Evolutionary conservation across 2,888 invertebrate genomes (phyloP), one percentile per base, ranked within the genome.

Genomic region (Eumerus sabulonum): DNA sequence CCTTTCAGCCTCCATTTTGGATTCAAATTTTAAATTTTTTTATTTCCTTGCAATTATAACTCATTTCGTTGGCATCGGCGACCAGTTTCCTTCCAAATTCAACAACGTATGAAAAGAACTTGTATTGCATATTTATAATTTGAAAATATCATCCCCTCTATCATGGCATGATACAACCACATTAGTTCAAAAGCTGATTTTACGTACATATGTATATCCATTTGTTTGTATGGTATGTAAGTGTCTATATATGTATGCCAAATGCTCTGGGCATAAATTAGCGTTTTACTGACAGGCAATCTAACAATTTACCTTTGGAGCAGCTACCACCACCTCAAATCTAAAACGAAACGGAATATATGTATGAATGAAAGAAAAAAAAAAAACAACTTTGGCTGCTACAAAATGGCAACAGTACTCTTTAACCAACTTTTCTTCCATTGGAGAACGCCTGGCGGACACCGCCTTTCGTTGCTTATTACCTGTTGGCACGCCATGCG

Each of bases 381-480:
- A 67, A 77, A 68, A 56, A 45, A 42, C 38, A n/a, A 51, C 57
- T 67, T 51, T 59, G 60, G 48, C 56, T 60, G 64, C 56, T 64
- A 79, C 79, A 79, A 79, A 79, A 79, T 79, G 79, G 79, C 79
- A 79, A 74, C 79, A 79, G 74, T 60, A 70, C 74, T 70, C 68
- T 48, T 60, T 64, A 60, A 62, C 68, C 76, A 76, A 74, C 79
- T 79, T 79, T 74, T 79, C 56, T 79, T 70, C 79, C 79, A 79
- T 79, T 79, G 79, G 79, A 79, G 79, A 74, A 79, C 79, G 74
- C 74, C 70, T 70, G 79, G 50, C 70, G 63, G 79, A 74, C 79
- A 79, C 79, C 79, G 79, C 79, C 79, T 79, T 74, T 74, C 79
- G 79, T 68, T 79, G 79, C 74, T 79, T 79, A 79, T 79, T 79